phyloP scores from a whole-genome alignment of 2,888 invertebrate genomes.

The Drosophila flavopinicola region DNA sequence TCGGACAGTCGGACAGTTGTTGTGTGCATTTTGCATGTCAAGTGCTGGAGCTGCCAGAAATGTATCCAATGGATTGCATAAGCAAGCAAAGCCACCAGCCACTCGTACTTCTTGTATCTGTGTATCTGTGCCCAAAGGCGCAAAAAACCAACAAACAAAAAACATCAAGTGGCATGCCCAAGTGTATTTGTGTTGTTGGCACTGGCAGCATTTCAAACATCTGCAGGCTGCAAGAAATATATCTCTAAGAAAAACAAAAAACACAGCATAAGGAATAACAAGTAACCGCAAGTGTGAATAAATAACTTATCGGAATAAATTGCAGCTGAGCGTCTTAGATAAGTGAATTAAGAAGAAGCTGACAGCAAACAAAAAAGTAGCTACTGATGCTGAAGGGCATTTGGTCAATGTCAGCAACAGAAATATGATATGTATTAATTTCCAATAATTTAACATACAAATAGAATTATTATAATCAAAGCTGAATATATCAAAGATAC shows the following conservation, averaged over 20 bases:
- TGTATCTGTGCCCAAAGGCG: constrained; percentile 16
- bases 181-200: constrained; percentile 5
- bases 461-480: not conserved
- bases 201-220: constrained; percentile 45
- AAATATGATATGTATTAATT: no score
- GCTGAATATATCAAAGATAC: no score
- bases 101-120: constrained; percentile 16
- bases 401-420: not conserved
- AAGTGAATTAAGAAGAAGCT: constrained; percentile 41
- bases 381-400: constrained; percentile 1
- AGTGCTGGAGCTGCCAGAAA: constrained; percentile 47
- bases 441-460: not conserved
- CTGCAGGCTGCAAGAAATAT: constrained; percentile 32
- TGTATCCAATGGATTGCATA: constrained; percentile 68
- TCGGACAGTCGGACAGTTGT: constrained; percentile 31
- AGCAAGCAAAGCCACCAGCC: constrained; percentile 41
- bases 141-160: constrained; percentile 3
- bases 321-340: constrained; percentile 39
- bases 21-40: constrained; percentile 74
- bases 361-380: constrained; percentile 15
- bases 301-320: constrained; percentile 48
- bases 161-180: constrained; percentile 17
- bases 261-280: constrained; percentile 8
- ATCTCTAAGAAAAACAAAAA: constrained; percentile 26
- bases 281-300: constrained; percentile 43